Base-by-base conservation (phyloP, 2,797 vertebrate genomes). In the Siniperca obscura region DNA sequence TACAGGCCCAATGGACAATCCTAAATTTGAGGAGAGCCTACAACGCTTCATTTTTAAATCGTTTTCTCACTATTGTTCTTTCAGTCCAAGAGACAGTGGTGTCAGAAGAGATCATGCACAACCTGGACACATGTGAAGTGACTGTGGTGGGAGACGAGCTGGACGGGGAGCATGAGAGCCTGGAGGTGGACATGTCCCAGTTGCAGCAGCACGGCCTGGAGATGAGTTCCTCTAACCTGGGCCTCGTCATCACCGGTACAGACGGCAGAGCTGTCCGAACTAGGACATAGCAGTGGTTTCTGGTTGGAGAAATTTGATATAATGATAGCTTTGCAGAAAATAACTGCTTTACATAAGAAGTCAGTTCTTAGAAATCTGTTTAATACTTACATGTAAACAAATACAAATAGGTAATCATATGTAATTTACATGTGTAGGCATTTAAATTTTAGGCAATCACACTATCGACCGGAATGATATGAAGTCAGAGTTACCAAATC, bases 21-120 rank as follows among this genome's bases (percentile, higher is more conserved):
- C 11, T 19, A n/a, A 36, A 17, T 2, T 44, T 62, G 7, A 60
- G 9, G 2, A 5, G 9, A 68, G 6, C 25, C 34, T 30, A 2
- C 42, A 74, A n/a, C 16, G 55, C 8, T 17, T 52, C 0, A 9
- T 6, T 65, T 30, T 4, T 66, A 1, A 38, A 11, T 71, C 0
- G 11, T 19, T 36, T 75, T 62, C 38, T 44, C 22, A 36, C 4
- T 1, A 7, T 46, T 80, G 14, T 70, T 76, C 13, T 46, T 78
- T 80, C 91, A 99, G 98, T 99, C 30, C 98, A 99, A 97, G 98
- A 99, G 83, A 98, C 98, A 0, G 95, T 99, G 89, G 98, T 99
- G 67, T 99, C 98, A 0, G 98, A 99, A 84, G 98, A 99, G 95
- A 98, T 99, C 77, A 97, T 99, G 97, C 98, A 99, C 65, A 99